These are phyloP conservation scores for Drosophila suzukii DNA, from an alignment of 1,140 invertebrate species.

Conservation along the genomic window DNA sequence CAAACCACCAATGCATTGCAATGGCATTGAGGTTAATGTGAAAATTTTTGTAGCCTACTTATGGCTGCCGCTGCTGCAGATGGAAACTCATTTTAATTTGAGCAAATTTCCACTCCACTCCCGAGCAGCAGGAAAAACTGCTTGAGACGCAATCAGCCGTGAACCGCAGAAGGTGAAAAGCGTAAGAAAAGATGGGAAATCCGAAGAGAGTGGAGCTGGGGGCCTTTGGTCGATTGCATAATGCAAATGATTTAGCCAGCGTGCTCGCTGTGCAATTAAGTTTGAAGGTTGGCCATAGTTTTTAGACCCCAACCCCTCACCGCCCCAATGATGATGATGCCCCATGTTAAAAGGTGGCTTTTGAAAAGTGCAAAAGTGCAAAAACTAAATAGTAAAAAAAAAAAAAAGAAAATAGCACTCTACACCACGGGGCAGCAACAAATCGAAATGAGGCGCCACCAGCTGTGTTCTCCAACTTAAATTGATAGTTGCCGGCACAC, in stretches of 20 bases:
- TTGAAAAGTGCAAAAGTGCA: constrained; percentile 43
- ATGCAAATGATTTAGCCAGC: constrained; percentile 74
- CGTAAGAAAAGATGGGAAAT: constrained; percentile 48
- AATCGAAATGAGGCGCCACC: constrained; percentile 70
- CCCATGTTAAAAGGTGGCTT: constrained; percentile 53
- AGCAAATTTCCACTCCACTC: constrained; percentile 60
- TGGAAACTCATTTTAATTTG: constrained; percentile 74
- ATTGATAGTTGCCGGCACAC: constrained; percentile 70
- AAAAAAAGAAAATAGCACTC: constrained; percentile 22
- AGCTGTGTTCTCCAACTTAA: constrained; percentile 72
- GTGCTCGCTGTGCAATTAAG: constrained; percentile 69
- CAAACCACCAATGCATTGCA: constrained; percentile 11
- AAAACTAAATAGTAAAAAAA: constrained; percentile 5
- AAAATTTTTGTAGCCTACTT: constrained; percentile 71
- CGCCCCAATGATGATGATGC: not conserved
- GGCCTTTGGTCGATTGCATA: constrained; percentile 55
- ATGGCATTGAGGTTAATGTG: constrained; percentile 60
- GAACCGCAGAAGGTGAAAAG: constrained; percentile 75
- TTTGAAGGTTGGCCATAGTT: constrained; percentile 70
- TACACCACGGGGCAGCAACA: constrained; percentile 42
- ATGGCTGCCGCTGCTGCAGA: constrained; percentile 34
- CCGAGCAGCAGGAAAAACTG: constrained; percentile 16
- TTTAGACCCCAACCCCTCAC: not conserved
- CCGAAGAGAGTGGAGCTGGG: constrained; percentile 17
- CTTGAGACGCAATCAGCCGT: constrained; percentile 75